Evolutionary conservation across 2,797 vertebrate genomes (phyloP), one percentile per base, ranked within the genome.

Genomic region (Eremophila alpestris): DNA sequence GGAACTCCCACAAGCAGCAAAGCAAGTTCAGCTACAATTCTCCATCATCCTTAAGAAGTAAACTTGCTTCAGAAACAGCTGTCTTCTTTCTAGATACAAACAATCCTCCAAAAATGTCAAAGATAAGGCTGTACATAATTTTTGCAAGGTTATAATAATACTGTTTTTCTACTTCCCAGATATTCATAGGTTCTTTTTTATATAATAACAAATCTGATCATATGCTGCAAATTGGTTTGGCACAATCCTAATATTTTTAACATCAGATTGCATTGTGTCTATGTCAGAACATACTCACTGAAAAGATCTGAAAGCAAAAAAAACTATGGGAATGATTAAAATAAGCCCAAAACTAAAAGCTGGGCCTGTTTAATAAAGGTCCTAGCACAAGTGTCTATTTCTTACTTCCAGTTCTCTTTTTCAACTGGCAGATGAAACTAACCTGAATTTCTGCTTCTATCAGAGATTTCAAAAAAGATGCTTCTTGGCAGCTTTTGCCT

Each of bases 31-130:
- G n/a, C 74, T 79, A 78, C 0, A 4, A 80, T 74, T 77, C 63
- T 63, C 56, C 40, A 84, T 58, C 79, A 89, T 10, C 59, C 36
- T 70, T 93, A 81, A 59, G 34, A 93, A 84, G 56, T 70, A 87
- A 89, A 76, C 22, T 80, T 93, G 64, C 65, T 95, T 92, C 76
- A 95, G 76, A 92, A 96, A 84, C 64, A 95, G 56, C 58, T 23
- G 8, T 52, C 68, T 91, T 67, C 78, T 89, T 83, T 95, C 83
- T 60, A 90, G 81, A 71, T 32, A 27, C 48, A 77, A 92, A 69
- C 16, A 86, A 59, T 51, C 45, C 27, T 77, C 74, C 24, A 68
- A 86, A 93, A 90, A 38, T 56, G 23, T 73, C 36, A 56, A 49
- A 76, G 60, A 83, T 78, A 76, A 60, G n/a, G 13, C 32, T 52